Conservation (phyloP, 2,113 vertebrate genomes). For the human region GRCh38 chr2:50799501-50800000, state of each 20-base stretch:
- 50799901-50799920: background rate
- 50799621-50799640: background rate
- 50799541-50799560: background rate
- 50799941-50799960: background rate
- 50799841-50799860: background rate
- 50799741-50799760: background rate
- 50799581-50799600: background rate
- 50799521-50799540: background rate
- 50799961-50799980: background rate
- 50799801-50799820: background rate
- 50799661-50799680: background rate
- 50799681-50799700: background rate
- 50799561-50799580: accelerated
- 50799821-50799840: background rate
- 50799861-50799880: background rate
- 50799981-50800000: background rate
- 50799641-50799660: background rate
- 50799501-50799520: background rate
- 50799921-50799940: too few species aligned
- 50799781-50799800: background rate
- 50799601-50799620: background rate
- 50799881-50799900: background rate
- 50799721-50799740: background rate
- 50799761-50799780: background rate
- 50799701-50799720: background rate